These are phyloP conservation scores for Bubalus kerabau DNA, from an alignment of 2,113 vertebrate genomes.

Conservation along the genomic window DNA sequence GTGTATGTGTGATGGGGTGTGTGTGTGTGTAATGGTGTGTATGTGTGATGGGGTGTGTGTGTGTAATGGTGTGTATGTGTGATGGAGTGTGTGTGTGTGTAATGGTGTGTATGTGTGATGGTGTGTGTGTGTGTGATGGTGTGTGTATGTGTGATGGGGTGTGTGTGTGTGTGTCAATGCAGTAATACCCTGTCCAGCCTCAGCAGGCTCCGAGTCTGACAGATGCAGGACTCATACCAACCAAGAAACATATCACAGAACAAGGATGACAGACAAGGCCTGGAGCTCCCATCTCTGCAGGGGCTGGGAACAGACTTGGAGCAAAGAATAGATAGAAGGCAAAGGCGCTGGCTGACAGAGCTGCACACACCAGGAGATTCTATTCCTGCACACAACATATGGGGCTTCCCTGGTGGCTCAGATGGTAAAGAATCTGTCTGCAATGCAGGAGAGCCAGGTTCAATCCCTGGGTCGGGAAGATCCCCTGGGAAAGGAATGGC, in stretches of 20 bases:
- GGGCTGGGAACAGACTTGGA: neutral
- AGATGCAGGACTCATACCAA: neutral
- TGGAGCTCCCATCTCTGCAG: neutral
- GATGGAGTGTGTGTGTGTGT: too few relatives aligned
- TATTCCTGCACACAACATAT: rapidly evolving
- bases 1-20: too few relatives aligned
- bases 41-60: too few relatives aligned
- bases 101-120: too few relatives aligned
- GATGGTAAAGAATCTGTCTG: neutral
- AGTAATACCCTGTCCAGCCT: neutral
- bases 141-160: too few relatives aligned
- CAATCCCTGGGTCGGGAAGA: neutral
- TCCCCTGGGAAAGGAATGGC: neutral
- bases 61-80: too few relatives aligned
- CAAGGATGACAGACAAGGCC: neutral
- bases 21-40: too few relatives aligned
- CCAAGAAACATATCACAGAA: neutral
- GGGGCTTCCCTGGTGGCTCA: neutral
- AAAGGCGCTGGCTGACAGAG: neutral
- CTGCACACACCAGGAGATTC: too few relatives aligned
- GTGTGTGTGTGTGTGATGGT: too few relatives aligned
- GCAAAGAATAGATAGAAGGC: neutral
- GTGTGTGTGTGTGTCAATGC: neutral
- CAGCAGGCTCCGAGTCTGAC: neutral
- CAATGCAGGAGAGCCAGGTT: neutral